Base-by-base conservation (phyloP, 2,113 vertebrate genomes). In the Ochotona princeps region DNA sequence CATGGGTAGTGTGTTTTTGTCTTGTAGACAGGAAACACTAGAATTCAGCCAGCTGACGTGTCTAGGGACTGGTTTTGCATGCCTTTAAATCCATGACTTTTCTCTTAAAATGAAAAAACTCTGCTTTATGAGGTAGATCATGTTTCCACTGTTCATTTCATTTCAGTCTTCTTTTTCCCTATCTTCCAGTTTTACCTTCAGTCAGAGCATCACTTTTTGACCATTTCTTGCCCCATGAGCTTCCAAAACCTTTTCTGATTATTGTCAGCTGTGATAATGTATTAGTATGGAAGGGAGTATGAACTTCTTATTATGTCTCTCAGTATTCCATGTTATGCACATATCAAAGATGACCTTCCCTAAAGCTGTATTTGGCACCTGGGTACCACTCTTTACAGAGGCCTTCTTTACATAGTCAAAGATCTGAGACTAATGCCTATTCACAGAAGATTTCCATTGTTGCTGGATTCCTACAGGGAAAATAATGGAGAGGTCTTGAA, bases 311-410 rank as follows among this genome's bases (percentile, higher is more conserved):
- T 82, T 79, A 32, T 81, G 61, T 70, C 60, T 95, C 78, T 89
- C 65, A 18, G 51, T 30, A 21, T 20, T 20, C 26, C 49, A 13
- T 54, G 44, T 80, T 85, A n/a, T 78, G 44, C 61, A 65, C 28
- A 83, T 93, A 83, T 96, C 78, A 75, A 93, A 94, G 60, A 20
- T 60, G 79, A 47, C 26, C 60, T 92, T 78, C 85, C 73, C 65
- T 9, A 35, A 87, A 94, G 93, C 90, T 49, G 9, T 51, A 26
- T 51, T 63, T 90, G 38, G 35, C 73, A 65, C 63, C 87, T 80
- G n/a, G 85, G 80, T 74, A 94, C 32, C 49, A 49, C n/a, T 75
- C 74, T 90, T 88, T 76, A 17, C 67, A 80, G 85, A 92, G 1
- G 81, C 63, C 35, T 2, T 89, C 73, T 93, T 92, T 89, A 15